These are phyloP conservation scores for Arrhamphus sclerolepis DNA, from an alignment of 2,797 vertebrate species.

Conservation along the genomic window DNA sequence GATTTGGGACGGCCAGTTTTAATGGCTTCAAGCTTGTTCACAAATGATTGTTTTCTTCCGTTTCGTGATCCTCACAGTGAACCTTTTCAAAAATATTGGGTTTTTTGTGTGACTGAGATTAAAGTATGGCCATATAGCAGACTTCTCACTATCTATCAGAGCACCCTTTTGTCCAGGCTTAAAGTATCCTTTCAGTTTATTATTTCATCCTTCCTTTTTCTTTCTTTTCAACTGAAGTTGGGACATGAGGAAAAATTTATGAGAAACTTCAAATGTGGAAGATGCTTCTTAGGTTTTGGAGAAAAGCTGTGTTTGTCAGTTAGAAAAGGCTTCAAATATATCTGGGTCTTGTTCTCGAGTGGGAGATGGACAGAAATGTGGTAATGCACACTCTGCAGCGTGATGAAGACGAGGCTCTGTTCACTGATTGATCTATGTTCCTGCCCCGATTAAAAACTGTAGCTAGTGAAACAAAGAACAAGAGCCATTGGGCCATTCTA, in stretches of 20 bases:
- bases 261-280: background rate
- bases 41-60: conserved; percentile 9
- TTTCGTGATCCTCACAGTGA: background rate
- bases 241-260: background rate
- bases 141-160: background rate
- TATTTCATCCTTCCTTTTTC: background rate
- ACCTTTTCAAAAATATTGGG: background rate
- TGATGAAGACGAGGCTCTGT: too few relatives aligned
- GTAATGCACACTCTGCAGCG: too few relatives aligned
- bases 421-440: too few relatives aligned
- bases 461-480: too few relatives aligned
- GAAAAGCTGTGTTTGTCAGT: too few relatives aligned
- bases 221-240: background rate
- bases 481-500: too few relatives aligned
- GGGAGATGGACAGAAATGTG: too few relatives aligned
- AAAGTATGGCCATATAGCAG: background rate
- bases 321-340: too few relatives aligned
- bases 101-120: conserved; percentile 10
- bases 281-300: background rate
- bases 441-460: too few relatives aligned
- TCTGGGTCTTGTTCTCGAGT: too few relatives aligned
- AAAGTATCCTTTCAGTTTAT: background rate
- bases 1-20: conserved; percentile 13
- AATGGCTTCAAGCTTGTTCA: conserved; percentile 16
- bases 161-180: background rate